Base-by-base conservation (phyloP, 2,888 invertebrate species). In the Leptinotarsa rubiginosa region DNA sequence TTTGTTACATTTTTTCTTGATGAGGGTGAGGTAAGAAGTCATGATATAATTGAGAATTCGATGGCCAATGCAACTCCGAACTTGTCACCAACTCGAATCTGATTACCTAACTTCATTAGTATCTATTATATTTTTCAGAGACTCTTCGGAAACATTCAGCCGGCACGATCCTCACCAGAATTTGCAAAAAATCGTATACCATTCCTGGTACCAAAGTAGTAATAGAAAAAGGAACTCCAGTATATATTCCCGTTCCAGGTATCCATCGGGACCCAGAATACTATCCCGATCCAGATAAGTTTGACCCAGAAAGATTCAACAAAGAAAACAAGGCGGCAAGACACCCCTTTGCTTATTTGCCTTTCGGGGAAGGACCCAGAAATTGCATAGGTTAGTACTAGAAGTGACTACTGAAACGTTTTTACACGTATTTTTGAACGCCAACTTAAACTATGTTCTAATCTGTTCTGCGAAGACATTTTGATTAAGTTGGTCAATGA, bases 301-400 rank as follows among this genome's bases (percentile, higher is more conserved):
- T 92, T 76, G 89, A 90, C 70, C 92, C 92, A 0, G 91, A 92
- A 25, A 88, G 92, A 75, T 92, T 92, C 84, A 84, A 88, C 0
- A 86, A 88, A 10, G 89, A 90, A 67, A 89, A 89, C 20, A 90
- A 90, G 74, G 87, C 69, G 0, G 75, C 73, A 47, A 70, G 79
- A 47, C 78, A 76, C 13, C 74, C 75, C 22, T 72, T 73, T 59
- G 69, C 78, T 15, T 78, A 73, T 49, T 5, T 79, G 69, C 80
- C 91, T 0, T 91, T 91, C 81, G 91, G 91, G 1, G 91, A 90
- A 82, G 91, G 91, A 0, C 91, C 91, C 3, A 87, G 90, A 73
- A 89, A 89, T 83, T 91, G 91, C 81, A 88, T 91, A 81, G 91
- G 91, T 78, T 12, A 31, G 52, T 49, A 49, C 2, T 41, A 10